A percentile compares a stretch with the other conserved stretches of the same genome.
Conservation (phyloP, 2,888 invertebrate genomes). For the Drosophila mayaguana region DNA sequence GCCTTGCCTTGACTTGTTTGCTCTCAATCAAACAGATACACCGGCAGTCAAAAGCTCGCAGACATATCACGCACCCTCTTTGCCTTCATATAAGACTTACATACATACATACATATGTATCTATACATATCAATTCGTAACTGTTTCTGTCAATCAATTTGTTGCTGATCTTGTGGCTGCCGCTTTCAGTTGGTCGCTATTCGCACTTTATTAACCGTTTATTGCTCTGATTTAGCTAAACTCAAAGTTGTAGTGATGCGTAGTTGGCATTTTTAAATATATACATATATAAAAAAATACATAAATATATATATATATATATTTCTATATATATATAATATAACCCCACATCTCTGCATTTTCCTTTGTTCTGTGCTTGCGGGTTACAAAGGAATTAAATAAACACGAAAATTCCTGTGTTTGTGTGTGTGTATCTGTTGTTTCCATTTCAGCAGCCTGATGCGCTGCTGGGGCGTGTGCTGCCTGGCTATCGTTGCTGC, state of each 20-base stretch:
- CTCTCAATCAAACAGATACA: constrained; percentile 30
- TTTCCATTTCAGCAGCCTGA: constrained; percentile 23
- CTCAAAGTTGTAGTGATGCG: constrained; percentile 9
- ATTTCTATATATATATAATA: neutral
- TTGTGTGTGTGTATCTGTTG: constrained; percentile 64
- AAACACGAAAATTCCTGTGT: constrained; percentile 45
- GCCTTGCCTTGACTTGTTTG: constrained; percentile 45
- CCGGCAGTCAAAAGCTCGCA: constrained; percentile 42
- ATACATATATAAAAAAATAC: neutral
- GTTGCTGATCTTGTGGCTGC: constrained; percentile 23
- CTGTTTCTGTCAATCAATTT: constrained; percentile 42
- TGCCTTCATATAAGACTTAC: neutral
- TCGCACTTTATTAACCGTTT: constrained; percentile 53
- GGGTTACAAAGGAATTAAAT: constrained; percentile 15
- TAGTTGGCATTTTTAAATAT: constrained; percentile 2
- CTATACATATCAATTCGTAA: constrained; percentile 22
- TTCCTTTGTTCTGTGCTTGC: constrained; percentile 56
- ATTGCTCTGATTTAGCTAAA: constrained; percentile 26
- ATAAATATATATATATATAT: neutral
- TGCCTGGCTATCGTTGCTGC: constrained; percentile 7
- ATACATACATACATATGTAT: neutral
- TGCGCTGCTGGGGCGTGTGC: constrained; percentile 43
- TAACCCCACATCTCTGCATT: neutral
- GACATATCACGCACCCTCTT: constrained; percentile 51
- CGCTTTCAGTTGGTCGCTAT: constrained; percentile 23